Percentiles rank a stretch among this genome's conserved stretches.
phyloP scores from a whole-genome alignment of 2,797 vertebrate genomes.

The Rhinophrynus dorsalis region DNA sequence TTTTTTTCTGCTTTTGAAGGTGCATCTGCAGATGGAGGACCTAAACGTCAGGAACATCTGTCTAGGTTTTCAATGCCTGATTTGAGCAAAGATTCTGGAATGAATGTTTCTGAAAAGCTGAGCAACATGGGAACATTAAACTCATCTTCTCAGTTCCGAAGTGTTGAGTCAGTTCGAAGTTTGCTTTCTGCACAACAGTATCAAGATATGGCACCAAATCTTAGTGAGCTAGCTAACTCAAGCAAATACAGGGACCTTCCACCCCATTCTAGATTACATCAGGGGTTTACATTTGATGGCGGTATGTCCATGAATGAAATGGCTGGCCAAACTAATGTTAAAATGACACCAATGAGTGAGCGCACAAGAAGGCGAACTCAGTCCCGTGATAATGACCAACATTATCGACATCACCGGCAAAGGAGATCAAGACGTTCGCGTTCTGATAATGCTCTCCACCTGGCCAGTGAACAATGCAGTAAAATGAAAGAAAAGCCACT shows the following conservation, averaged over 20 bases:
- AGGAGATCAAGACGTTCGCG: conserved; percentile 87
- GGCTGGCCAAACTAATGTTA: conserved; percentile 71
- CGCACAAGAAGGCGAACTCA: conserved; percentile 76
- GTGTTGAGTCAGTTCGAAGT: conserved; percentile 91
- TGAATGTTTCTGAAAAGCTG: conserved; percentile 91
- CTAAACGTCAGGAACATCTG: conserved; percentile 90
- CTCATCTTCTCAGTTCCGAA: conserved; percentile 89
- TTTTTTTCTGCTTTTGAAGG: conserved; percentile 64
- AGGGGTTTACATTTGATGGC: conserved; percentile 88
- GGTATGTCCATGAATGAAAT: conserved; percentile 79
- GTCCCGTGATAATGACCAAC: conserved; percentile 74
- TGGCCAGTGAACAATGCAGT: conserved; percentile 80
- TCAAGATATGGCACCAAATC: conserved; percentile 81
- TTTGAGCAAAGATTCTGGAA: conserved; percentile 96
- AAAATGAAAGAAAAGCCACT: conserved; percentile 81
- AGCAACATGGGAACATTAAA: conserved; percentile 91
- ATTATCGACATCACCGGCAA: conserved; percentile 82
- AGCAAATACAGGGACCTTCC: conserved; percentile 78
- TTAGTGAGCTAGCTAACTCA: conserved; percentile 75
- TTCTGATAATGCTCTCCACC: conserved; percentile 93
- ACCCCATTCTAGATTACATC: conserved; percentile 71
- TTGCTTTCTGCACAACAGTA: conserved; percentile 83
- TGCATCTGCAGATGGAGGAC: conserved; percentile 83
- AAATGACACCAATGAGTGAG: conserved; percentile 86
- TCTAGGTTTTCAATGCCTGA: conserved; percentile 98